Percentiles rank a stretch among this genome's conserved stretches.
phyloP scores from a whole-genome alignment of 37 sponge, comb jelly and placozoan species.

The Dysidea cf. avara region DNA sequence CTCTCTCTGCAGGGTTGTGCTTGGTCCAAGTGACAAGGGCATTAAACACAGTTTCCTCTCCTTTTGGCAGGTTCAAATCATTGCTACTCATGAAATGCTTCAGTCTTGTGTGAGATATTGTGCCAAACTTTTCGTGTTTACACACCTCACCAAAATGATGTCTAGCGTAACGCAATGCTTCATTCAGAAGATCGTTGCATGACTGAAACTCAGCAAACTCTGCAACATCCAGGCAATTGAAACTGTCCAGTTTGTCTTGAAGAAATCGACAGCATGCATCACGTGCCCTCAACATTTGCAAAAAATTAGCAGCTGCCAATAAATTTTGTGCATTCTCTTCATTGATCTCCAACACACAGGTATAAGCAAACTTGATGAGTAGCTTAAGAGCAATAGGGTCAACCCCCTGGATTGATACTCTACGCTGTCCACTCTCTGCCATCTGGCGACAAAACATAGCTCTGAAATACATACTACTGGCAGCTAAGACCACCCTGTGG shows the following conservation, averaged over 20 bases:
- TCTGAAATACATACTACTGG: conserved; percentile 82
- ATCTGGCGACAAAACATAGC: conserved; percentile 88
- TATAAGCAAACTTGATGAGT: conserved; percentile 82
- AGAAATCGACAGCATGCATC: conserved; percentile 80
- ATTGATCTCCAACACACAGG: conserved; percentile 70
- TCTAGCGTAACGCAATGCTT: conserved; percentile 45
- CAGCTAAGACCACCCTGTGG: conserved; percentile 81
- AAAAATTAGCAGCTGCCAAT: conserved; percentile 75
- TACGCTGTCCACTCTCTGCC: conserved; percentile 84
- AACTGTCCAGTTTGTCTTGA: conserved; percentile 65
- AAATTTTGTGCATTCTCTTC: conserved; percentile 81
- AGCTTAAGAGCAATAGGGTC: conserved; percentile 65
- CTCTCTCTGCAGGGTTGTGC: conserved; percentile 56
- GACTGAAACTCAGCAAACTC: conserved; percentile 87
- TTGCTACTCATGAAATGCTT: conserved; percentile 73
- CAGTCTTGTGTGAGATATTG: conserved; percentile 51
- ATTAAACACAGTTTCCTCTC: conserved; percentile 77
- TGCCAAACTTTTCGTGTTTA: conserved; percentile 64
- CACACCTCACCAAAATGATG: conserved; percentile 70
- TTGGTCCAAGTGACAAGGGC: conserved; percentile 77
- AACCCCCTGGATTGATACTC: conserved; percentile 76
- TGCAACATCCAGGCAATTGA: conserved; percentile 76
- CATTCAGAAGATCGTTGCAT: conserved; percentile 65
- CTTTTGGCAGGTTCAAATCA: conserved; percentile 61
- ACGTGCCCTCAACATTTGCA: conserved; percentile 74